phyloP scores from a whole-genome alignment of 2,797 vertebrate species.

The Bovichtus diacanthus region DNA sequence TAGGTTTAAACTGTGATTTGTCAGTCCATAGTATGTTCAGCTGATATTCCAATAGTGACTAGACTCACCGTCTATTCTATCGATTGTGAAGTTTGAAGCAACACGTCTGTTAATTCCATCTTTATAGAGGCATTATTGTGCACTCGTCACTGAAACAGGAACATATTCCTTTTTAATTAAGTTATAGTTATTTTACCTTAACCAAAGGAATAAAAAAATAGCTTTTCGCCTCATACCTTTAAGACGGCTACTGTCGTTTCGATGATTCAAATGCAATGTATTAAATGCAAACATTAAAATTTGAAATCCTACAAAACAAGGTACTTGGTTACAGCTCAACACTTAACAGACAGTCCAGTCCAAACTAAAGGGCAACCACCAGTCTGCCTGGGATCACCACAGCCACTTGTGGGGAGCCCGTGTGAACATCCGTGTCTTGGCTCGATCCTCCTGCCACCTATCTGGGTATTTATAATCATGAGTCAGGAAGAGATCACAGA shows the following conservation, averaged over 20 bases:
- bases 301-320: not conserved
- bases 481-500: conserved; percentile 25
- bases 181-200: too few relatives aligned
- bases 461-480: conserved; percentile 63
- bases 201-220: not conserved
- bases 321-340: not conserved
- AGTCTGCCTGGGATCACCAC: not conserved
- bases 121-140: too few relatives aligned
- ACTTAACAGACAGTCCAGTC: not conserved
- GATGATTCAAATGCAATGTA: not conserved
- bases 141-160: too few relatives aligned
- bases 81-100: too few relatives aligned
- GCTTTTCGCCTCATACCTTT: not conserved
- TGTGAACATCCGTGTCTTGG: conserved; percentile 1
- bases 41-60: too few relatives aligned
- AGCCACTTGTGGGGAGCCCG: conserved; percentile 11
- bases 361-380: not conserved
- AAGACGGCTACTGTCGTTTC: not conserved
- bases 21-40: too few relatives aligned
- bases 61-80: too few relatives aligned
- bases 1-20: too few relatives aligned
- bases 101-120: too few relatives aligned
- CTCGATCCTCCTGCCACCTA: not conserved
- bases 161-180: too few relatives aligned
- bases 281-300: not conserved